Evolutionary conservation across 2,113 vertebrate genomes (phyloP).

Genomic region (Cairina moschata): DNA sequence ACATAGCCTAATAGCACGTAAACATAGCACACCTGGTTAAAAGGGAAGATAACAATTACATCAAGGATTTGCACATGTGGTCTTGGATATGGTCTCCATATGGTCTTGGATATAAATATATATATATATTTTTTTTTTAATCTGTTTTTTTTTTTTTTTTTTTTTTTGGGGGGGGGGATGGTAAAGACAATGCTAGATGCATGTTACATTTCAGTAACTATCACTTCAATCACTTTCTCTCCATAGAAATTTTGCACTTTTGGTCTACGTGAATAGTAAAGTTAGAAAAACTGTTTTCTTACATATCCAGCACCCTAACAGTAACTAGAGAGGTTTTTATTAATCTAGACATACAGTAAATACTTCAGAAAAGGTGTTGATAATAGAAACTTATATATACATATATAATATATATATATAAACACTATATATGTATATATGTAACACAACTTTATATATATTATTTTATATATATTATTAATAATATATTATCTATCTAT

Average conservation of each 20-base stretch:
- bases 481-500: not conserved
- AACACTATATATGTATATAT: too few species aligned
- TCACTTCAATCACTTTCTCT: not conserved
- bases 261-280: not conserved
- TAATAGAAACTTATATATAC: not conserved
- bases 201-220: not conserved
- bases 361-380: not conserved
- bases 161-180: too few species aligned
- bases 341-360: not conserved
- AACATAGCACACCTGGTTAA: not conserved
- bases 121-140: too few species aligned
- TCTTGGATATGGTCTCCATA: not conserved
- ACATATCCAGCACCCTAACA: not conserved
- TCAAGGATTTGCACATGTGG: not conserved
- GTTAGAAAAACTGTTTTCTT: not conserved
- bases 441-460: too few species aligned
- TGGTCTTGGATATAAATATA: not conserved
- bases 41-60: not conserved
- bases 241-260: not conserved
- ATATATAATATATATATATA: not conserved
- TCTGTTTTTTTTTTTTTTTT: too few species aligned
- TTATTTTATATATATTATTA: too few species aligned
- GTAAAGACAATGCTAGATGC: not conserved
- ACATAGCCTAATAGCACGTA: not conserved
- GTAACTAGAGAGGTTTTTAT: not conserved